phyloP scores from a whole-genome alignment of 2,888 invertebrate genomes.

The Lagria hirta region DNA sequence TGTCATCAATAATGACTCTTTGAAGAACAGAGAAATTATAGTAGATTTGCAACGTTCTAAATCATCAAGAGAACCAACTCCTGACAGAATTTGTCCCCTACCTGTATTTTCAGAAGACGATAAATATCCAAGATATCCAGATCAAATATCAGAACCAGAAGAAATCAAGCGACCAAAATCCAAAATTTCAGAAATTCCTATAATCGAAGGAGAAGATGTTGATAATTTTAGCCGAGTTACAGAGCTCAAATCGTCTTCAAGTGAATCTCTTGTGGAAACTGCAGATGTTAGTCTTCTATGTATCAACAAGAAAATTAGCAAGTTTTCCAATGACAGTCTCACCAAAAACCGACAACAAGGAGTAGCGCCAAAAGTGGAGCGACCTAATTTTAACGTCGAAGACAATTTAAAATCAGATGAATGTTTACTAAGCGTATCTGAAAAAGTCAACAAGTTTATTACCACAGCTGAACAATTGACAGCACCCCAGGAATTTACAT shows the following conservation, averaged over 20 bases:
- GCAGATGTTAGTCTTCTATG: constrained; percentile 59
- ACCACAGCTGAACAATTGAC: constrained; percentile 54
- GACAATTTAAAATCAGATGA: constrained; percentile 62
- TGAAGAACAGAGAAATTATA: constrained; percentile 62
- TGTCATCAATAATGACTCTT: constrained; percentile 51
- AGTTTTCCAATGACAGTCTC: constrained; percentile 52
- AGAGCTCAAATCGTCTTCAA: constrained; percentile 39
- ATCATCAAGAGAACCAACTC: constrained; percentile 74
- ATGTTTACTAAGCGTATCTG: constrained; percentile 66
- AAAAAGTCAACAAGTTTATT: constrained; percentile 71
- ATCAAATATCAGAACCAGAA: constrained; percentile 74
- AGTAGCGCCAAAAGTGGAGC: constrained; percentile 49
- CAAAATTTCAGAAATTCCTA: constrained; percentile 56
- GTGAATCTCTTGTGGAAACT: constrained; percentile 50
- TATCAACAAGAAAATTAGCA: constrained; percentile 60
- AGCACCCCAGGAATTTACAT: constrained; percentile 33
- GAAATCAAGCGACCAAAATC: constrained; percentile 56
- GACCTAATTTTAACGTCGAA: constrained; percentile 59
- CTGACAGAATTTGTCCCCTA: constrained; percentile 69
- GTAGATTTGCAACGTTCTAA: constrained; percentile 72
- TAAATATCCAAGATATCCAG: constrained; percentile 70
- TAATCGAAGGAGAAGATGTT: constrained; percentile 63
- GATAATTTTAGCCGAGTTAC: constrained; percentile 55
- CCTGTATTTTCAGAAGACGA: constrained; percentile 63
- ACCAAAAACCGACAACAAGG: constrained; percentile 38